Base-by-base conservation (phyloP, 2,797 vertebrate species). In the Caiman crocodilus region DNA sequence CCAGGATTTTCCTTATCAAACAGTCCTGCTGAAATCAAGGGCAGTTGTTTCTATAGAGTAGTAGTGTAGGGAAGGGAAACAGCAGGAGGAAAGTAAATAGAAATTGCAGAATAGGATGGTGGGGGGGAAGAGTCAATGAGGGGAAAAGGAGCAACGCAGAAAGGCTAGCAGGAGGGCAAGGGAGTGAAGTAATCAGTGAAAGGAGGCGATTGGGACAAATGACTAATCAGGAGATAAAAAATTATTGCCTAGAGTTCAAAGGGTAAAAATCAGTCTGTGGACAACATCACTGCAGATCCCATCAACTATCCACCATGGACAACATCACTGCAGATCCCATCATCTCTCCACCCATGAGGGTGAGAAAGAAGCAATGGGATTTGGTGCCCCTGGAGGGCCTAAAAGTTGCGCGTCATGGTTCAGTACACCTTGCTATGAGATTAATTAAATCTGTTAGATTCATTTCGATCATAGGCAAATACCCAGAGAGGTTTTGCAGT, bases 101-200 rank as follows among this genome's bases (percentile, higher is more conserved):
- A 63, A 2, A 1, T 2, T 12, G 7, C 11, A 57, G 15, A 18
- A 83, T 84, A 84, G 17, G 21, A 18, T 0, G 76, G 69, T 5
- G 2, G 76, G 7, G 5, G 12, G 64, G 6, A 1, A 32, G 86
- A 35, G 6, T 25, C 0, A 30, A 28, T 81, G 82, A 21, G 32
- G 23, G 16, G 20, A 69, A 84, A 79, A 81, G 69, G 13, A 74
- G 35, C 32, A 85, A 14, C 14, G 32, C 50, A 77, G 57, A 50
- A 18, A 74, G 42, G 15, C 0, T 57, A n/a, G 12, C 63, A 67
- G 5, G 26, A 2, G 50, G 57, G 65, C 59, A 14, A 10, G 6
- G 20, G 18, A n/a, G 13, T 55, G 91, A 65, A 87, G 61, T 14
- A 50, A 50, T 50, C 42, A 35, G 32, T 35, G 32, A 7, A 20